Conservation (phyloP, 1,140 invertebrate genomes). For the Nymphalis io region DNA sequence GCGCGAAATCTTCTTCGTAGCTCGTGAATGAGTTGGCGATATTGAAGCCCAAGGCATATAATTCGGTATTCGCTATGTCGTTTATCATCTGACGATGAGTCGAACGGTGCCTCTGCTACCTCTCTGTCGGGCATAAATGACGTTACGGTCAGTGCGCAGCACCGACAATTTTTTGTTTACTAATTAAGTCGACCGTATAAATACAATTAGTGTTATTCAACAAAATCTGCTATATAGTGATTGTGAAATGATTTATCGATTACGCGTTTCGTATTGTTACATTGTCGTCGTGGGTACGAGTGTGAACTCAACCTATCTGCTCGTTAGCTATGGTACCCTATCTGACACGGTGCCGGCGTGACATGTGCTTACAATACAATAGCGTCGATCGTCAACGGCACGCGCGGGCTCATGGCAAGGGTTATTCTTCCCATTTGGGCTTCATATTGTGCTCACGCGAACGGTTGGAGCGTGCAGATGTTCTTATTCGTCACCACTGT, state of each 20-base stretch:
- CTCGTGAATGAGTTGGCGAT: slow-evolving; percentile 4
- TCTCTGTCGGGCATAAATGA: not conserved
- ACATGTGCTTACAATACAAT: not conserved
- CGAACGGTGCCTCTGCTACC: too few relatives aligned
- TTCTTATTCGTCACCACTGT: not conserved
- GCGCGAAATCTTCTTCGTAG: not conserved
- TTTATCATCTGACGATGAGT: slow-evolving; percentile 22
- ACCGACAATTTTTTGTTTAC: slow-evolving; percentile 28
- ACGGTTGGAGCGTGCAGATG: not conserved
- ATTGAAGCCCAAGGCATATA: not conserved
- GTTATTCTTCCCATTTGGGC: not conserved
- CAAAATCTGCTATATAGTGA: not conserved
- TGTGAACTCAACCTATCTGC: not conserved
- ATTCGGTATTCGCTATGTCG: not conserved
- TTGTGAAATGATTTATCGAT: slow-evolving; percentile 7
- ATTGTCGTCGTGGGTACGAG: not conserved
- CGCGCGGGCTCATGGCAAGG: not conserved
- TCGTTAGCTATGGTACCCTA: not conserved
- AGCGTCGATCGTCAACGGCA: not conserved
- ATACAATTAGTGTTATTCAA: slow-evolving; percentile 10
- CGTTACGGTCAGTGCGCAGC: slow-evolving; percentile 1
- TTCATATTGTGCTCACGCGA: not conserved
- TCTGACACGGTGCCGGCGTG: not conserved
- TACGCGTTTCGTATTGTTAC: not conserved
- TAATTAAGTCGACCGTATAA: slow-evolving; percentile 26